Evolutionary conservation across 1,140 invertebrate genomes (phyloP).

Genomic region (Polypedilum vanderplanki): DNA sequence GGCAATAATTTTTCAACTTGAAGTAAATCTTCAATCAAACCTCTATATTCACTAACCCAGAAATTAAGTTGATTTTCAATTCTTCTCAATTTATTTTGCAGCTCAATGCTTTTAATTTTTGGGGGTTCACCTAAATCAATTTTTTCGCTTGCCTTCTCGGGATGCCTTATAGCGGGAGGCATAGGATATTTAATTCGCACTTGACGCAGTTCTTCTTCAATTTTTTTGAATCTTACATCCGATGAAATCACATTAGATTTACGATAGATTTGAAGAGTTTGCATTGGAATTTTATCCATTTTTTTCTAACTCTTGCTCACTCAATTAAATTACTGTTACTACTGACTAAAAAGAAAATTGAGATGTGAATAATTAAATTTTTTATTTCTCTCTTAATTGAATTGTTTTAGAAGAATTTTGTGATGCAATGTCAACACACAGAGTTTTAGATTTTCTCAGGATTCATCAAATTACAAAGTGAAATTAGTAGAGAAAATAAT

Average conservation of each 20-base stretch:
- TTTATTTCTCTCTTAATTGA: too few species aligned
- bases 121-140: neutral
- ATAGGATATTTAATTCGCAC: neutral
- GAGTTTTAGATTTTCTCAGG: too few species aligned
- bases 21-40: neutral
- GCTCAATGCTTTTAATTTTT: constrained; percentile 14
- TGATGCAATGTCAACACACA: too few species aligned
- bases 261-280: neutral
- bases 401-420: too few species aligned
- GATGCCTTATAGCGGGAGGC: neutral
- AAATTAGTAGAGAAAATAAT: too few species aligned
- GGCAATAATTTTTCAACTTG: neutral
- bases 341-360: too few species aligned
- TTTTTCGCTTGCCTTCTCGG: neutral
- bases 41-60: neutral
- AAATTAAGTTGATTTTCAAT: constrained; percentile 19
- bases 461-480: too few species aligned
- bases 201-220: neutral
- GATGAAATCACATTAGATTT: neutral
- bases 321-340: too few species aligned
- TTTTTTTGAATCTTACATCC: neutral
- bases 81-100: constrained; percentile 9
- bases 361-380: too few species aligned
- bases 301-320: too few species aligned
- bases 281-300: neutral